Base-by-base conservation (phyloP, 1,140 invertebrate genomes). In the Apis cerana region DNA sequence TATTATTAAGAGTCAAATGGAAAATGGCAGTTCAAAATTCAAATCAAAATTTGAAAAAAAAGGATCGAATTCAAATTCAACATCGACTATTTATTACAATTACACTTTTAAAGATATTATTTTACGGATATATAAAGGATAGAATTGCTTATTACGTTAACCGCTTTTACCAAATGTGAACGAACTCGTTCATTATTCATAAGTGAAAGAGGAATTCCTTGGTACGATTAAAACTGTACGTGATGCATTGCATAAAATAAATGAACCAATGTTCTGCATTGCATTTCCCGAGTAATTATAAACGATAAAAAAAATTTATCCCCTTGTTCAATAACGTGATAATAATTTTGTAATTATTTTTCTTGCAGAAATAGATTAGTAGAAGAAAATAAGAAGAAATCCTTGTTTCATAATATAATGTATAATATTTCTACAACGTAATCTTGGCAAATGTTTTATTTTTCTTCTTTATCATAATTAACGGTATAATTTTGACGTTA, bases 131-230 rank as follows among this genome's bases (percentile, higher is more conserved):
- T 33, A 27, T 27, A 3, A n/a, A 54, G 15, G 11, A n/a, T 17
- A 10, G 15, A 21, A 50, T 59, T 27, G 7, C n/a, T 27, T 21
- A 17, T 56, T 27, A 19, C 17, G 27, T 43, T n/a, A 4, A 12
- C 13, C 33, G 13, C 21, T 59, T 12, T 43, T 58, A 0, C 50
- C 1, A 12, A 13, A 33, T 23, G 50, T 23, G 15, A 43, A 59
- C 17, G 19, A 69, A n/a, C n/a, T 69, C 15, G 27, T 78, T 48
- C 54, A 71, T 70, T 71, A 71, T 70, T 59, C 59, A 70, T 79
- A 52, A 71, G 67, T 61, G 67, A 61, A 71, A 61, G 54, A 50
- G 48, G 13, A 43, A 48, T 10, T 62, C 15, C 12, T 43, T 17
- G 15, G 15, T 23, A 1, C 52, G 19, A 21, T 61, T 70, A 11